These are phyloP conservation scores for Argopecten irradians DNA, from an alignment of 1,140 invertebrate genomes.

Conservation along the genomic window DNA sequence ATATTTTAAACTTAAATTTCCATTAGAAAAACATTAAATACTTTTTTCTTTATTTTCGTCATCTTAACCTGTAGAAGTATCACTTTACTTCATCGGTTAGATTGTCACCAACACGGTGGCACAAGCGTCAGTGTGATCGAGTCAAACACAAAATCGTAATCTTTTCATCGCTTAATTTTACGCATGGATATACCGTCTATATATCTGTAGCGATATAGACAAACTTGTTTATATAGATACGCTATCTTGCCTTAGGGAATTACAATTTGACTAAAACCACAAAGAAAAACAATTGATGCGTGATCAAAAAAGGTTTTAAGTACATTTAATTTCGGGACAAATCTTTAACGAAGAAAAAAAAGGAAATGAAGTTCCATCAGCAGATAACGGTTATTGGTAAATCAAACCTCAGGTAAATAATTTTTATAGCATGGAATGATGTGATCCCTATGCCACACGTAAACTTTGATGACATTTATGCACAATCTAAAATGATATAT, in stretches of 20 bases:
- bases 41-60: constrained; percentile 18
- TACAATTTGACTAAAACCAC: background rate
- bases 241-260: background rate
- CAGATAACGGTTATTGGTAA: background rate
- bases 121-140: constrained; percentile 8
- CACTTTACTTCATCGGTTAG: constrained; percentile 20
- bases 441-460: background rate
- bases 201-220: background rate
- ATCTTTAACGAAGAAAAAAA: constrained; percentile 16
- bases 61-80: constrained; percentile 11
- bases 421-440: background rate
- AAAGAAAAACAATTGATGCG: background rate
- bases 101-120: constrained; percentile 13
- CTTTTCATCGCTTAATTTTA: constrained; percentile 23
- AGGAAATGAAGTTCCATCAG: background rate
- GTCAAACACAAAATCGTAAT: background rate
- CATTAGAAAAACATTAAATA: constrained; percentile 19
- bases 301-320: constrained; percentile 11
- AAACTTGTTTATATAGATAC: background rate
- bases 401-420: background rate
- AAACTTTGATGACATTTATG: background rate
- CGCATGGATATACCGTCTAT: background rate
- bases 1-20: constrained; percentile 24
- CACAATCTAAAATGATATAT: background rate
- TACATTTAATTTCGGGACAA: constrained; percentile 1